phyloP scores from a whole-genome alignment of 2,113 vertebrate genomes.

The Limanda limanda region DNA sequence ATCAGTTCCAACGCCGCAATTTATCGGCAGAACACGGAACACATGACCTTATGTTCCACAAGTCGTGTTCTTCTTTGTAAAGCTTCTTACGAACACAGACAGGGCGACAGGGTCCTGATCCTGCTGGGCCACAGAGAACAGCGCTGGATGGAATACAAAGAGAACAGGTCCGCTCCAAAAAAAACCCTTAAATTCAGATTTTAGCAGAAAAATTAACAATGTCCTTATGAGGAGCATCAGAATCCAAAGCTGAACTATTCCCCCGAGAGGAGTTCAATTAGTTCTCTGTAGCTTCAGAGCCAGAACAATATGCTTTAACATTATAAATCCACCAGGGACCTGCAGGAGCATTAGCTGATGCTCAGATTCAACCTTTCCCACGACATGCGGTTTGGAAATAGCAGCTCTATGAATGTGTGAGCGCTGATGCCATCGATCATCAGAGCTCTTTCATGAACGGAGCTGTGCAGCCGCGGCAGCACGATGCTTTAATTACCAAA shows the following conservation, averaged over 20 bases:
- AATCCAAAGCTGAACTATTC: not conserved
- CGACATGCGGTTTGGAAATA: conserved; percentile 50
- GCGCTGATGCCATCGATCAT: conserved; percentile 50
- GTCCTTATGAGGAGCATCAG: not conserved
- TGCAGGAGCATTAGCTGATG: conserved; percentile 1
- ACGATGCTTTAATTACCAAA: conserved; percentile 50
- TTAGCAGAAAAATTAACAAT: conserved; percentile 5
- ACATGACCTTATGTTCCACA: not conserved
- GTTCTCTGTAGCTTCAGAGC: not conserved
- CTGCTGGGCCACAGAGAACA: not conserved
- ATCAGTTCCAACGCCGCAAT: not conserved
- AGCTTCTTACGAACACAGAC: not conserved
- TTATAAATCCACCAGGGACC: conserved; percentile 6
- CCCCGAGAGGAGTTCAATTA: conserved; percentile 18
- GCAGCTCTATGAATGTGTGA: conserved; percentile 51
- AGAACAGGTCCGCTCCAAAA: not conserved
- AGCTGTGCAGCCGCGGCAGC: conserved; percentile 22
- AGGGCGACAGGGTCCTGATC: not conserved
- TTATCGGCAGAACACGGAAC: not conserved
- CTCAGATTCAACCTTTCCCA: conserved; percentile 41
- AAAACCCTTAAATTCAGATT: not conserved
- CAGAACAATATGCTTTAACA: not conserved
- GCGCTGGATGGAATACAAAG: not conserved
- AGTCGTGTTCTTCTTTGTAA: no score
- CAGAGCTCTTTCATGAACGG: conserved; percentile 8